A percentile compares a stretch with the other conserved stretches of the same genome.
phyloP scores from a whole-genome alignment of 2,888 invertebrate genomes.

The Limnephilus marmoratus region DNA sequence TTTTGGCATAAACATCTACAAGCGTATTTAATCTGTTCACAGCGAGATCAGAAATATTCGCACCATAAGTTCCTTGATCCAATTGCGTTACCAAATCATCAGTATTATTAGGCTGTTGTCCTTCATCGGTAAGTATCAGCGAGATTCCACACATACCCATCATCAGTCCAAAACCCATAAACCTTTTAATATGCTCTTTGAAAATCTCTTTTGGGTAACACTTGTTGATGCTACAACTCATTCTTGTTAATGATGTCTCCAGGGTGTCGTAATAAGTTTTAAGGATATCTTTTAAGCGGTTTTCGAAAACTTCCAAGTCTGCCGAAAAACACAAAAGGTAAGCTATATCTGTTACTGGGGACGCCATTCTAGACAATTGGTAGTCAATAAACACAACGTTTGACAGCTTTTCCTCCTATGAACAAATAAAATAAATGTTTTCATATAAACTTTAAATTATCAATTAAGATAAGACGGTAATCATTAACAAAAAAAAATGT shows the following conservation, averaged over 20 bases:
- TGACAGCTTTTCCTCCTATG: background rate
- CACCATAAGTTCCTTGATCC: background rate
- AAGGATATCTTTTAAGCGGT: constrained; percentile 1
- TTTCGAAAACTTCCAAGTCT: background rate
- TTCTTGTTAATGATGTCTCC: background rate
- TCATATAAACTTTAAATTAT: background rate
- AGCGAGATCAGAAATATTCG: background rate
- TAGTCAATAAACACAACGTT: constrained; percentile 15
- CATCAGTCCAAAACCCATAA: constrained; percentile 33
- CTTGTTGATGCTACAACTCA: constrained; percentile 31
- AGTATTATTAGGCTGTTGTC: background rate
- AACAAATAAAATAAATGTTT: background rate
- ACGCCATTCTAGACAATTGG: constrained; percentile 12
- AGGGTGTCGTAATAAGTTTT: constrained; percentile 43
- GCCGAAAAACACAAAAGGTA: background rate
- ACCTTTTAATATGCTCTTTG: background rate
- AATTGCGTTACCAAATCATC: background rate
- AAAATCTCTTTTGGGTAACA: constrained; percentile 52
- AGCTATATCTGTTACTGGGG: constrained; percentile 6
- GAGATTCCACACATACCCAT: constrained; percentile 11
- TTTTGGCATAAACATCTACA: background rate
- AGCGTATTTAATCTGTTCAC: background rate
- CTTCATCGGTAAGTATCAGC: background rate
- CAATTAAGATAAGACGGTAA: background rate
- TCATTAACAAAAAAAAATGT: too few species aligned